These are phyloP conservation scores for Siniperca scherzeri DNA, from an alignment of 2,797 vertebrate species.

Conservation along the genomic window DNA sequence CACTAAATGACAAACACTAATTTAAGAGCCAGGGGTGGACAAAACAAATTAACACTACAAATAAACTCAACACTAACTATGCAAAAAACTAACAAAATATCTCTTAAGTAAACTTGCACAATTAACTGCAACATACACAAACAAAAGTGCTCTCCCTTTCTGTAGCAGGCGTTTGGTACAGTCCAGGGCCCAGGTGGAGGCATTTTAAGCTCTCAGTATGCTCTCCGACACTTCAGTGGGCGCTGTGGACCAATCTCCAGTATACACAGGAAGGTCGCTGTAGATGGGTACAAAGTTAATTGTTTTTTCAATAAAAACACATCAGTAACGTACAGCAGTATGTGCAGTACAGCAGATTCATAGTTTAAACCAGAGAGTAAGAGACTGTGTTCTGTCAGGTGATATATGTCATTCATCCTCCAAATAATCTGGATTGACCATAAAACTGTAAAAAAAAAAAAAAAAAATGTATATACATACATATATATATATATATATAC, in stretches of 20 bases:
- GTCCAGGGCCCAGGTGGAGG: not conserved
- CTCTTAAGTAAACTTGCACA: not conserved
- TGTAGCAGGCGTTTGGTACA: not conserved
- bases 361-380: not conserved
- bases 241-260: not conserved
- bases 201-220: not conserved
- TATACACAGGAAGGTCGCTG: not conserved
- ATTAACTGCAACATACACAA: not conserved
- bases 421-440: slow-evolving; percentile 35
- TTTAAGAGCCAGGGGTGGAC: not conserved
- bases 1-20: not conserved
- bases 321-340: not conserved
- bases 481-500: too few species aligned
- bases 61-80: not conserved
- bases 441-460: slow-evolving; percentile 22
- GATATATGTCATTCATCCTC: slow-evolving; percentile 19
- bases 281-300: not conserved
- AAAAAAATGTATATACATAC: not conserved
- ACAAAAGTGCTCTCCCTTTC: not conserved
- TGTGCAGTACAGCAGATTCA: not conserved
- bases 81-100: not conserved
- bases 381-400: not conserved
- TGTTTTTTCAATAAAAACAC: not conserved
- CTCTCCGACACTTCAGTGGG: not conserved
- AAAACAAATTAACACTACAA: not conserved